These are phyloP conservation scores for Chrysolina oricalcia DNA, from an alignment of 2,888 invertebrate species.

Conservation along the genomic window DNA sequence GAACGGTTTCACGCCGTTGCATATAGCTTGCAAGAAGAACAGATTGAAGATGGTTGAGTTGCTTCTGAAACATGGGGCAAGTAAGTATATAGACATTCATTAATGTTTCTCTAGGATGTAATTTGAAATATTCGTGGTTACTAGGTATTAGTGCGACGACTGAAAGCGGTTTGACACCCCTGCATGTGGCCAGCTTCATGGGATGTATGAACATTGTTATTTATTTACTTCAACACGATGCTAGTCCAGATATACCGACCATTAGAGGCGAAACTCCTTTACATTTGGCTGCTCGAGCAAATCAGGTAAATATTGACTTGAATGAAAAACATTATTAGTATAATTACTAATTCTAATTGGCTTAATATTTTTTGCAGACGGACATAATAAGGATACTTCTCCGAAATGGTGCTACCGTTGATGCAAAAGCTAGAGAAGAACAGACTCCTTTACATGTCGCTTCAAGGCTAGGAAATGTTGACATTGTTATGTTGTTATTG, in stretches of 20 bases:
- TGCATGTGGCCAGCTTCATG: slow-evolving; percentile 99
- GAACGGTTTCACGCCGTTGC: slow-evolving; percentile 98
- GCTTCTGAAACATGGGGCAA: slow-evolving; percentile 94
- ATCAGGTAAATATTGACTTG: slow-evolving; percentile 80
- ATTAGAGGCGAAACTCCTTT: slow-evolving; percentile 97
- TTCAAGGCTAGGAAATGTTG: slow-evolving; percentile 94
- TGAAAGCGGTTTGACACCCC: slow-evolving; percentile 91
- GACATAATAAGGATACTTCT: slow-evolving; percentile 96
- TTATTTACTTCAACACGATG: slow-evolving; percentile 94
- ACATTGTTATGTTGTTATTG: slow-evolving; percentile 93
- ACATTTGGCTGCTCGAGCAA: slow-evolving; percentile 96
- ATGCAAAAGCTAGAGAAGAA: slow-evolving; percentile 85
- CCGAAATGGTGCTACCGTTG: slow-evolving; percentile 89
- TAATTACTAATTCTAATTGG: background rate
- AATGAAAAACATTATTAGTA: slow-evolving; percentile 16
- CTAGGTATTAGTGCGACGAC: slow-evolving; percentile 80
- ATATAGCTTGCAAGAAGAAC: slow-evolving; percentile 99
- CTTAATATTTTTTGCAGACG: slow-evolving; percentile 72
- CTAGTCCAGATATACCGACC: slow-evolving; percentile 94
- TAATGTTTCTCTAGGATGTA: background rate
- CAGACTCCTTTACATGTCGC: slow-evolving; percentile 98
- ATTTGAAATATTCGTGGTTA: slow-evolving; percentile 36
- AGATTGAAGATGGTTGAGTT: slow-evolving; percentile 96
- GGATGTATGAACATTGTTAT: slow-evolving; percentile 99
- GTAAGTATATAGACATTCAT: slow-evolving; percentile 70